These are phyloP conservation scores for Brachyhypopomus gauderio DNA, from an alignment of 2,113 vertebrate genomes.

Conservation along the genomic window DNA sequence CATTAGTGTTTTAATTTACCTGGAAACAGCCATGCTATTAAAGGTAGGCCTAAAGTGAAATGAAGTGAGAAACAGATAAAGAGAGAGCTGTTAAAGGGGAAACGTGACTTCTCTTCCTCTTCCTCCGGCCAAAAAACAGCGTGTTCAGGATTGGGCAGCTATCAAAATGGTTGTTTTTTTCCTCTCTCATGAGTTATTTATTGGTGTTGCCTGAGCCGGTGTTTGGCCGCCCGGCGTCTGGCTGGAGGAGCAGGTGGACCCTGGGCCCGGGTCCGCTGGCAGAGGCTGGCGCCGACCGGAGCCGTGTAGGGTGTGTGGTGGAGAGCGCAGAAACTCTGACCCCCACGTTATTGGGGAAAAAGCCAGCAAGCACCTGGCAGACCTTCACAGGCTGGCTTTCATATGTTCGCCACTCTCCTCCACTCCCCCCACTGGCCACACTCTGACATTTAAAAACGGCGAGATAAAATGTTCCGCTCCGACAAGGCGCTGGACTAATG, in stretches of 20 bases:
- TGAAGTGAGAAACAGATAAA: conserved; percentile 17
- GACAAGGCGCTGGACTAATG: conserved; percentile 19
- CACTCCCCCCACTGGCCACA: conserved; percentile 18
- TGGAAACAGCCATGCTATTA: no score
- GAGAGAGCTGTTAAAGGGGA: conserved; percentile 29
- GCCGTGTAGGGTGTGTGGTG: conserved; percentile 36
- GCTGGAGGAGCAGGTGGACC: not conserved
- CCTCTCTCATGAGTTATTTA: conserved; percentile 23
- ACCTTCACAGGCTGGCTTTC: conserved; percentile 22
- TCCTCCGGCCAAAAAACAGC: conserved; percentile 37
- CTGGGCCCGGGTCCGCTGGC: conserved; percentile 39
- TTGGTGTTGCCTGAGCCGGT: conserved; percentile 24
- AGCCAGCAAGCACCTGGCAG: conserved; percentile 36
- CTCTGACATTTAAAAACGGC: conserved; percentile 48
- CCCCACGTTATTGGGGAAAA: conserved; percentile 48
- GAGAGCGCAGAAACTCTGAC: conserved; percentile 37
- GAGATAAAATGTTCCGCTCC: conserved; percentile 4
- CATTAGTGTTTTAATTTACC: no score
- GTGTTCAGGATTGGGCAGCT: conserved; percentile 47
- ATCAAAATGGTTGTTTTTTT: conserved; percentile 40
- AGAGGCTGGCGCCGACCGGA: conserved; percentile 26
- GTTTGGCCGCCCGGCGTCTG: conserved; percentile 18
- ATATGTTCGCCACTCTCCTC: conserved; percentile 23
- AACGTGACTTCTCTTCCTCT: conserved; percentile 31
- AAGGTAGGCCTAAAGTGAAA: no score